A percentile compares a stretch with the other conserved stretches of the same genome.
phyloP scores from a whole-genome alignment of 2,888 invertebrate species.

The Holacanthella duospinosa region DNA sequence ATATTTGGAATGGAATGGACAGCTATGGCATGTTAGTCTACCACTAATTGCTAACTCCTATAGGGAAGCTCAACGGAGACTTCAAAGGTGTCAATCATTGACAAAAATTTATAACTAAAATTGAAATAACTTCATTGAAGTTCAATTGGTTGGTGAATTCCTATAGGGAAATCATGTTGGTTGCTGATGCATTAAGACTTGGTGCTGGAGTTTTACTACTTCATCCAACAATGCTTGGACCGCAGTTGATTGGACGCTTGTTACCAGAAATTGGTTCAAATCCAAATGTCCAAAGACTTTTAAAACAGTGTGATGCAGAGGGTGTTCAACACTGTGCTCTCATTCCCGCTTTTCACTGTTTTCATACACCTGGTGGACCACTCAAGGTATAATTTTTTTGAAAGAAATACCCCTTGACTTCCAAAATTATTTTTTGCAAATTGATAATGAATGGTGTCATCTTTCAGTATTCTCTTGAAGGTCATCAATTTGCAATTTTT shows the following conservation, averaged over 20 bases:
- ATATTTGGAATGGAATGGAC: not conserved
- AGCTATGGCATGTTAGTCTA: not conserved
- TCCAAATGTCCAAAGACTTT: slow-evolving; percentile 70
- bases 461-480: slow-evolving; percentile 82
- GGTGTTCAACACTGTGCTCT: slow-evolving; percentile 82
- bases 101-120: not conserved
- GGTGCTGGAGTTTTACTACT: slow-evolving; percentile 86
- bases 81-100: slow-evolving; percentile 6
- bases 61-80: slow-evolving; percentile 10
- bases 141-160: too few relatives aligned
- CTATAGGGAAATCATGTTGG: slow-evolving; percentile 78
- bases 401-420: too few relatives aligned
- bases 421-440: slow-evolving; percentile 1
- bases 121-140: too few relatives aligned
- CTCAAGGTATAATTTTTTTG: slow-evolving; percentile 68
- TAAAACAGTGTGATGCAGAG: slow-evolving; percentile 80
- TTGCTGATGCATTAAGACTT: slow-evolving; percentile 83
- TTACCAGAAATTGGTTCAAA: slow-evolving; percentile 79
- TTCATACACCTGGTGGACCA: slow-evolving; percentile 98
- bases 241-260: slow-evolving; percentile 82
- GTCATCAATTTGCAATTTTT: slow-evolving; percentile 95
- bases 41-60: not conserved
- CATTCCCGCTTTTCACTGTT: slow-evolving; percentile 84
- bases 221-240: slow-evolving; percentile 91
- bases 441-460: not conserved